phyloP scores from a whole-genome alignment of 2,113 vertebrate species.

The Salminus brasiliensis region DNA sequence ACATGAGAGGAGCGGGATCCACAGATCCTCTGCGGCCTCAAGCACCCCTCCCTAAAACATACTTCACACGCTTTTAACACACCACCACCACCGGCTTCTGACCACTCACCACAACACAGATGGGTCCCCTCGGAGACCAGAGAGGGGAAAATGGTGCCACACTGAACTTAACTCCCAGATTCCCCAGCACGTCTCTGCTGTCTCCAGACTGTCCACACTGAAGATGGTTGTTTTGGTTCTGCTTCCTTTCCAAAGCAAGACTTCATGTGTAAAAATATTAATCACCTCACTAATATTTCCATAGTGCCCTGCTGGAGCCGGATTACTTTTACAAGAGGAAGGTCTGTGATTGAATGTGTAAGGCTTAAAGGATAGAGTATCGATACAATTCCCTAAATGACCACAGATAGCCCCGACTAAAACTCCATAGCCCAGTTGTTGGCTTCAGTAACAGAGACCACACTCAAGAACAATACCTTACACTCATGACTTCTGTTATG shows the following conservation, averaged over 20 bases:
- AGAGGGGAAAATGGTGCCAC: conserved; percentile 25
- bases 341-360: not conserved
- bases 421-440: no score
- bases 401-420: no score
- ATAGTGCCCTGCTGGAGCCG: not conserved
- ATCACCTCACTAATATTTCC: no score
- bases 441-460: not conserved
- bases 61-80: conserved; percentile 47
- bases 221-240: not conserved
- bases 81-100: conserved; percentile 46
- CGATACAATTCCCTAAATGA: no score
- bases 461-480: not conserved
- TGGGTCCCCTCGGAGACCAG: conserved; percentile 28
- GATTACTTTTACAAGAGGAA: not conserved
- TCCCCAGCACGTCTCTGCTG: conserved; percentile 24
- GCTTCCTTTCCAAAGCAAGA: not conserved
- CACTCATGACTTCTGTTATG: not conserved
- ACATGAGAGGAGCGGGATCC: conserved; percentile 50
- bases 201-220: conserved; percentile 22
- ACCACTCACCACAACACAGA: conserved; percentile 52
- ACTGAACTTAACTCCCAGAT: conserved; percentile 33
- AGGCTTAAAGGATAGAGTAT: no score
- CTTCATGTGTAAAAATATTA: no score
- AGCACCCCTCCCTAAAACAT: conserved; percentile 30
- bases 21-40: conserved; percentile 35